These are phyloP conservation scores for Dynastes tityus DNA, from an alignment of 2,888 invertebrate genomes.

Conservation along the genomic window DNA sequence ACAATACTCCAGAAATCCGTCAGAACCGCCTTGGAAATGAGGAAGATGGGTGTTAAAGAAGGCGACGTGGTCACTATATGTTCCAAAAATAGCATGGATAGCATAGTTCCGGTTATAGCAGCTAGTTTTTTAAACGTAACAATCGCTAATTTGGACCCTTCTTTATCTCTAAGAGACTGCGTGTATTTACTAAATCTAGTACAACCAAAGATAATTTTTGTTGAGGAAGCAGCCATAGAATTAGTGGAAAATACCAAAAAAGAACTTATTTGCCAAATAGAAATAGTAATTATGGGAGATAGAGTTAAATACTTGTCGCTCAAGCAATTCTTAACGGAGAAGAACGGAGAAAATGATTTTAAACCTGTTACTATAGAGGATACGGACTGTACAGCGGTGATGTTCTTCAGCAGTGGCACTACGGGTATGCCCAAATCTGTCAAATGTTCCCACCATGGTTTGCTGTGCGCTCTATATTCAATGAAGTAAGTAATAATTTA, in stretches of 20 bases:
- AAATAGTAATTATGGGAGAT: slow-evolving; percentile 48
- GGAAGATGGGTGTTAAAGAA: slow-evolving; percentile 64
- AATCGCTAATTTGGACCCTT: slow-evolving; percentile 54
- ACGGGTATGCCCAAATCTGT: slow-evolving; percentile 56
- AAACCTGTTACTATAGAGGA: slow-evolving; percentile 44
- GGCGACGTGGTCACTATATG: slow-evolving; percentile 70
- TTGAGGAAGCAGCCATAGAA: slow-evolving; percentile 59
- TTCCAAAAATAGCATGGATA: slow-evolving; percentile 68
- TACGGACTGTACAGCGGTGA: slow-evolving; percentile 39
- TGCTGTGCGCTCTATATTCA: not conserved
- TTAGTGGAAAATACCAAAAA: slow-evolving; percentile 58
- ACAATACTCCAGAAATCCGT: slow-evolving; percentile 67
- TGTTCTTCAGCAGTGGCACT: slow-evolving; percentile 57
- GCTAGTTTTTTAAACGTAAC: slow-evolving; percentile 67
- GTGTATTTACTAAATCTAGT: slow-evolving; percentile 58
- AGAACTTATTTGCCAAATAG: slow-evolving; percentile 39
- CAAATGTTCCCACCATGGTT: slow-evolving; percentile 12
- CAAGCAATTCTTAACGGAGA: slow-evolving; percentile 21
- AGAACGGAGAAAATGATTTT: slow-evolving; percentile 49
- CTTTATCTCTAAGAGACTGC: slow-evolving; percentile 54
- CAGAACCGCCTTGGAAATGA: slow-evolving; percentile 68
- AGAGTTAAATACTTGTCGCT: slow-evolving; percentile 14
- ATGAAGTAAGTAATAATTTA: slow-evolving; percentile 12
- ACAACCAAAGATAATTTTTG: slow-evolving; percentile 63
- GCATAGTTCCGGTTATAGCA: slow-evolving; percentile 69